Conservation (phyloP, 2,113 vertebrate genomes). For the Odontophorus gujanensis region DNA sequence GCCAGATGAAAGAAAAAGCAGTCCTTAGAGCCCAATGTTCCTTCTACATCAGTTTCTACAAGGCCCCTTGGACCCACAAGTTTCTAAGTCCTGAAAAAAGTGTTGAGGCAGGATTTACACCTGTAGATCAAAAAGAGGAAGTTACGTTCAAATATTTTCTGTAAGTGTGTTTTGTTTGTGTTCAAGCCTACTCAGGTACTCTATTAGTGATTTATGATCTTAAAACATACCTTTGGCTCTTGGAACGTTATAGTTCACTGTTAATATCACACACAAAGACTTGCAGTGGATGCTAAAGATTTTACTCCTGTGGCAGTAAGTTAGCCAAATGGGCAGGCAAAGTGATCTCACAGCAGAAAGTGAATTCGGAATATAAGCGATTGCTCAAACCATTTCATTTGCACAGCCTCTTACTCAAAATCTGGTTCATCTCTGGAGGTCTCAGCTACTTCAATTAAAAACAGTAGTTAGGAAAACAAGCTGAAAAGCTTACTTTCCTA, state of each 20-base stretch:
- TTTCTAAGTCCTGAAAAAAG: slow-evolving; percentile 12
- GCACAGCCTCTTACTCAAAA: not conserved
- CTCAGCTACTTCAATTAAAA: not conserved
- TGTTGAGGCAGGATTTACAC: slow-evolving; percentile 51
- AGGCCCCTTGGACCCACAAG: slow-evolving; percentile 42
- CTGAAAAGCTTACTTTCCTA: not conserved
- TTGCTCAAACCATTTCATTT: not conserved
- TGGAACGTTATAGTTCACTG: not conserved
- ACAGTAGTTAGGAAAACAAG: not conserved
- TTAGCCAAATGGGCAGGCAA: not conserved
- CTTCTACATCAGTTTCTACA: slow-evolving; percentile 42
- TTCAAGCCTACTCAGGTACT: slow-evolving; percentile 29
- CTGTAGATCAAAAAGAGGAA: slow-evolving; percentile 36
- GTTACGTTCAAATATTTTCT: slow-evolving; percentile 42
- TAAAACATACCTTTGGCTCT: not conserved
- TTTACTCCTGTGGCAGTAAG: not conserved
- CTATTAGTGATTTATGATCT: slow-evolving; percentile 19
- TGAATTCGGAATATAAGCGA: not conserved
- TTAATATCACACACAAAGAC: not conserved
- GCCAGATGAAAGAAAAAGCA: slow-evolving; percentile 15
- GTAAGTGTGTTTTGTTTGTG: slow-evolving; percentile 31
- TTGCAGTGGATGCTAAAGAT: not conserved
- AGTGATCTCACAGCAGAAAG: not conserved
- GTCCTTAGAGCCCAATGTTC: slow-evolving; percentile 36
- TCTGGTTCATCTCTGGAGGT: not conserved